Evolutionary conservation across 2,113 vertebrate species (phyloP).

Genomic region (Channa maculata): DNA sequence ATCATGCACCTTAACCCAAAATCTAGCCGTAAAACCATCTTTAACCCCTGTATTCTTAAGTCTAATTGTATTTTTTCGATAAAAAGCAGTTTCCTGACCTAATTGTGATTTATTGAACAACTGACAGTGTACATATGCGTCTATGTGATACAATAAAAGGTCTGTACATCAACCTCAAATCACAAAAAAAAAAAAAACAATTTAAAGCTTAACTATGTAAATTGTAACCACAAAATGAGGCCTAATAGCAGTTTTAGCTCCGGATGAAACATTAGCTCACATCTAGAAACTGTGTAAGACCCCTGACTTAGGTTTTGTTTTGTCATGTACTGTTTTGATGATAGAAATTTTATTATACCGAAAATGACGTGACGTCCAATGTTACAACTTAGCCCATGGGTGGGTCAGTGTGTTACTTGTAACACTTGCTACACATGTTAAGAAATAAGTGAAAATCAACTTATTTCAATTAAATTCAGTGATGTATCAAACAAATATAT

Average conservation of each 20-base stretch:
- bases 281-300: not conserved
- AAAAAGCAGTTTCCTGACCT: not conserved
- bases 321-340: not conserved
- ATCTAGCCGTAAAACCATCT: not conserved
- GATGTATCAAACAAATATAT: too few relatives aligned
- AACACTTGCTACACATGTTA: too few relatives aligned
- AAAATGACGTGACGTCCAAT: too few relatives aligned
- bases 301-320: not conserved
- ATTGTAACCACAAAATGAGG: not conserved
- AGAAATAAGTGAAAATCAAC: too few relatives aligned
- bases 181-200: not conserved
- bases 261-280: not conserved
- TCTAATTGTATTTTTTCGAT: too few relatives aligned
- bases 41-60: too few relatives aligned
- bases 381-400: too few relatives aligned
- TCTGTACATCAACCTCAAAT: not conserved
- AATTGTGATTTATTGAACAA: conserved; percentile 1
- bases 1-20: not conserved
- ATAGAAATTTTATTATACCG: too few relatives aligned
- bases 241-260: not conserved
- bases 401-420: too few relatives aligned
- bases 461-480: too few relatives aligned
- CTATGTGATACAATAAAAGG: not conserved
- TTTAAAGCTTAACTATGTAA: not conserved
- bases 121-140: not conserved